phyloP scores from a whole-genome alignment of 2,797 vertebrate species.

The Urophycis tenuis region DNA sequence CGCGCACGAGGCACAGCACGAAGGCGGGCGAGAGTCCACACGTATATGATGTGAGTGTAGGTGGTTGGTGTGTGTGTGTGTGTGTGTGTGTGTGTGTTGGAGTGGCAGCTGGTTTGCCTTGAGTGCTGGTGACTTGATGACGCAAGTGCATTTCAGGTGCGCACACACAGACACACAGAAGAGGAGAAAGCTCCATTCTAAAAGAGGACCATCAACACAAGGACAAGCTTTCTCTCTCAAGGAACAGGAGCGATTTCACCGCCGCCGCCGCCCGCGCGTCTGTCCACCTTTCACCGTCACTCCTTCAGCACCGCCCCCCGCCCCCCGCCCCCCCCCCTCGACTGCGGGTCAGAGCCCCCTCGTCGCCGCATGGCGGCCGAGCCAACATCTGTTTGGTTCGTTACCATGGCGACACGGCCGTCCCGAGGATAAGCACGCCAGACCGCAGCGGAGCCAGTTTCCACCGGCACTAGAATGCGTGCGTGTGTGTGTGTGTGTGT shows the following conservation, averaged over 20 bases:
- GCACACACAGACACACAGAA: too few relatives aligned
- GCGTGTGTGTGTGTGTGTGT: background rate
- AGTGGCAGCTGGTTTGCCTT: background rate
- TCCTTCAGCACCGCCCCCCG: background rate
- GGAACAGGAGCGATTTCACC: background rate
- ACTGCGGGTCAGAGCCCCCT: background rate
- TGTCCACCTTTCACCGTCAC: background rate
- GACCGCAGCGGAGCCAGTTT: too few relatives aligned
- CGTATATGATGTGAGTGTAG: background rate
- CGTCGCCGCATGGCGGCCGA: too few relatives aligned
- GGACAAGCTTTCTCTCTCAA: too few relatives aligned
- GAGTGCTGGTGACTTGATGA: background rate
- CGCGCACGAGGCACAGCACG: background rate
- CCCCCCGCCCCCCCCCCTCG: too few relatives aligned
- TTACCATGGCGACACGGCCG: background rate
- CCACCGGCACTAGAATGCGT: too few relatives aligned
- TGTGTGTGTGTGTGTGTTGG: too few relatives aligned
- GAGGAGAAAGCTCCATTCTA: too few relatives aligned
- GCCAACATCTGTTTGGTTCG: background rate
- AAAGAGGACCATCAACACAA: too few relatives aligned
- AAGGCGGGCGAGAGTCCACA: background rate
- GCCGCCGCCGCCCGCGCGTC: too few relatives aligned
- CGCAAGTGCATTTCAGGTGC: too few relatives aligned
- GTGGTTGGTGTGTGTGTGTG: background rate
- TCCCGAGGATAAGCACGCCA: background rate